Conservation (phyloP, 2,888 invertebrate species). For the Synanthedon andrenaeformis region DNA sequence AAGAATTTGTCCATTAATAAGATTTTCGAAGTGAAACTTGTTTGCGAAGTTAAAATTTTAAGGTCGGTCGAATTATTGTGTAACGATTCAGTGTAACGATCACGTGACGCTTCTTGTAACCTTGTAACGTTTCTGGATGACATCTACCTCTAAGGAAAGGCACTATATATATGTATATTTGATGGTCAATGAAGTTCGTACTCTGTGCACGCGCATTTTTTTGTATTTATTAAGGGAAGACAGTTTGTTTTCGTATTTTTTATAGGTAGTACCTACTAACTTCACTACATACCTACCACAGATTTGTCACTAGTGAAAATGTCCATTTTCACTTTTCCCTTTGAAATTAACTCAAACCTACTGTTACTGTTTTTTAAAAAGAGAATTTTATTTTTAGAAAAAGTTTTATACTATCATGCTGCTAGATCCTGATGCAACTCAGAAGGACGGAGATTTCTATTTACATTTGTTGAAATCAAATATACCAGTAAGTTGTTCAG, state of each 20-base stretch:
- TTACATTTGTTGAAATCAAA: constrained; percentile 64
- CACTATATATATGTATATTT: too few relatives aligned
- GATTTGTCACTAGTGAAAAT: too few relatives aligned
- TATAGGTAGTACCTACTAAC: not conserved
- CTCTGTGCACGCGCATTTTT: too few relatives aligned
- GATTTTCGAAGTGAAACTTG: not conserved
- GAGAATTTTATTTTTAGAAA: constrained; percentile 38
- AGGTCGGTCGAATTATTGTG: too few relatives aligned
- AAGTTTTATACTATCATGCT: constrained; percentile 59
- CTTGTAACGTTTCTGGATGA: too few relatives aligned
- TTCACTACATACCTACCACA: too few relatives aligned
- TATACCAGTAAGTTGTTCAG: constrained; percentile 46
- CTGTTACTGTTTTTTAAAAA: not conserved
- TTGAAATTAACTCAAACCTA: not conserved
- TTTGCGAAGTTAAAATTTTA: too few relatives aligned
- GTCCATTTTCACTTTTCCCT: not conserved
- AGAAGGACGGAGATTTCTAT: constrained; percentile 54
- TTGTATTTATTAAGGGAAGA: not conserved
- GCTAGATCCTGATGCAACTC: constrained; percentile 61
- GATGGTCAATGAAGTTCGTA: too few relatives aligned
- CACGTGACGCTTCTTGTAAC: too few relatives aligned
- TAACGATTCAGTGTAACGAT: too few relatives aligned
- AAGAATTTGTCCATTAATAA: not conserved
- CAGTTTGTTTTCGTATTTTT: not conserved
- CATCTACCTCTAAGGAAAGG: too few relatives aligned